These are phyloP conservation scores for Origma solitaria DNA, from an alignment of 2,113 vertebrate genomes.

Conservation along the genomic window DNA sequence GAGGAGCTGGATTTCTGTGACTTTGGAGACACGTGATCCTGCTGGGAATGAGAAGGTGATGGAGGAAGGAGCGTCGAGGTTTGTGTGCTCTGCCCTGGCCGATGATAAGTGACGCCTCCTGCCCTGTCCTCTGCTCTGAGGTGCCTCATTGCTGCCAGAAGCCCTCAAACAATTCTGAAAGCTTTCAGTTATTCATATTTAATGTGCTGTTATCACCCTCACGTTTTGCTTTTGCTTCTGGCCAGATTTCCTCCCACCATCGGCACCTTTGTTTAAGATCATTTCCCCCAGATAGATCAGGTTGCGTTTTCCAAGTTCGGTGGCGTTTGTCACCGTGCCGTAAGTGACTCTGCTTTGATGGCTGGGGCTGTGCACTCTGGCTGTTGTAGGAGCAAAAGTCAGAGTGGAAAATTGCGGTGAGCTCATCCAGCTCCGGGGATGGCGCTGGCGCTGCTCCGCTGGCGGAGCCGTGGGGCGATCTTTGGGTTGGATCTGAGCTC, in stretches of 20 bases:
- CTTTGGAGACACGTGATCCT: neutral
- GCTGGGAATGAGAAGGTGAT: neutral
- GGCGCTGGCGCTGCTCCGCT: neutral
- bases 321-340: neutral
- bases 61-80: neutral
- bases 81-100: neutral
- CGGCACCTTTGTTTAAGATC: neutral
- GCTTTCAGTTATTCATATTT: neutral
- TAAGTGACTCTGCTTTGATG: neutral
- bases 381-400: neutral
- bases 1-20: neutral
- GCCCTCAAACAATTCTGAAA: neutral
- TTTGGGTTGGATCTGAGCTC: neutral
- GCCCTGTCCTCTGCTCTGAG: neutral
- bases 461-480: neutral
- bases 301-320: neutral
- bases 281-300: neutral
- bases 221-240: neutral
- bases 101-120: neutral
- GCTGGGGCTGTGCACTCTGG: neutral
- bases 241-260: neutral
- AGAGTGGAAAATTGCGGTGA: neutral
- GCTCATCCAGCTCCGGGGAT: neutral
- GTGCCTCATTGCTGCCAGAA: neutral
- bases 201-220: neutral